phyloP scores from a whole-genome alignment of 2,113 vertebrate species.

The Alaudala cheleensis region DNA sequence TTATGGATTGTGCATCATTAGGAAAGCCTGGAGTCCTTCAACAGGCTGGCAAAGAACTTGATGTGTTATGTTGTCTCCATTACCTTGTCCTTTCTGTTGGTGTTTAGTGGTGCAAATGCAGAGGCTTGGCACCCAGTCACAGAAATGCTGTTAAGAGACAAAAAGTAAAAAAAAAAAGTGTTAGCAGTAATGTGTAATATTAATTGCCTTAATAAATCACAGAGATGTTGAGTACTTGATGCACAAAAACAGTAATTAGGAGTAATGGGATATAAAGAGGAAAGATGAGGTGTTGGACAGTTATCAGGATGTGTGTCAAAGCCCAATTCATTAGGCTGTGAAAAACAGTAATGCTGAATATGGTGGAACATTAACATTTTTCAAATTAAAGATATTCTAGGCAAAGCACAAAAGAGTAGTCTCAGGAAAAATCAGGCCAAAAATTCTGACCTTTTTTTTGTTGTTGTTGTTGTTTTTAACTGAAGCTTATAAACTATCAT shows the following conservation, averaged over 20 bases:
- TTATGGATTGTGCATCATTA: not conserved
- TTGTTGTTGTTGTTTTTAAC: not conserved
- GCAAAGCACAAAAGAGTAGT: not conserved
- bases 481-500: not conserved
- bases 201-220: conserved; percentile 6
- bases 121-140: not conserved
- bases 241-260: not conserved
- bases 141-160: not conserved
- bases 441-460: not conserved
- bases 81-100: not conserved
- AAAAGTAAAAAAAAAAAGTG: not conserved
- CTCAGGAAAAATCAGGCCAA: not conserved
- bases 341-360: not conserved
- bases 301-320: not conserved
- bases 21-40: not conserved
- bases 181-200: not conserved
- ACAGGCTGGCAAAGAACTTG: not conserved
- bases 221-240: not conserved
- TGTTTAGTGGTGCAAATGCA: not conserved
- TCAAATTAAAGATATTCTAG: not conserved
- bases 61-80: not conserved
- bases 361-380: not conserved
- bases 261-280: not conserved
- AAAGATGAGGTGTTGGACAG: not conserved
- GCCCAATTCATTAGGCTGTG: not conserved